Conservation (phyloP, 1,140 invertebrate genomes). For the Bradynema listronoti region DNA sequence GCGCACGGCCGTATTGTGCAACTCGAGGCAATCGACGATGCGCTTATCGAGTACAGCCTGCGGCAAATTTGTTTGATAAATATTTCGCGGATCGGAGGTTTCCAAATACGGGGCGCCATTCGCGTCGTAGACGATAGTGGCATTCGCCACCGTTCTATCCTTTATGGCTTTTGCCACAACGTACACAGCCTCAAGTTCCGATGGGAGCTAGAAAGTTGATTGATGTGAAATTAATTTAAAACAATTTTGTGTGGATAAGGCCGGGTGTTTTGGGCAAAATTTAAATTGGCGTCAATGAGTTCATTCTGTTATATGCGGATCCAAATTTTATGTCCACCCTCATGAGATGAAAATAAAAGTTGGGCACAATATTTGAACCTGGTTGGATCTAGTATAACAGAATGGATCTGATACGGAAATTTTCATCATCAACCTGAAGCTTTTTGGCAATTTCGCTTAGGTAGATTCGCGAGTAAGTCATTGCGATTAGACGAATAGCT, state of each 20-base stretch:
- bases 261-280: too few species aligned
- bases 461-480: slow-evolving; percentile 92
- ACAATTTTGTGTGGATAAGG: too few species aligned
- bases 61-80: slow-evolving; percentile 89
- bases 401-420: too few species aligned
- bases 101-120: slow-evolving; percentile 89
- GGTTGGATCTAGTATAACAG: too few species aligned
- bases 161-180: slow-evolving; percentile 98
- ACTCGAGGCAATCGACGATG: slow-evolving; percentile 91
- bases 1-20: slow-evolving; percentile 94
- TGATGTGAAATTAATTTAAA: too few species aligned
- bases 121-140: slow-evolving; percentile 67
- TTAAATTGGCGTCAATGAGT: too few species aligned
- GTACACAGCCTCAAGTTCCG: slow-evolving; percentile 93
- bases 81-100: slow-evolving; percentile 66
- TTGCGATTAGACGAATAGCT: slow-evolving; percentile 86
- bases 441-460: slow-evolving; percentile 87
- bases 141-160: slow-evolving; percentile 97
- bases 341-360: too few species aligned
- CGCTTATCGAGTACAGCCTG: slow-evolving; percentile 92
- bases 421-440: too few species aligned
- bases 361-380: too few species aligned
- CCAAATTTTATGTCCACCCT: too few species aligned
- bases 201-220: slow-evolving; percentile 70
- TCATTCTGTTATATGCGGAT: too few species aligned